A percentile compares a stretch with the other conserved stretches of the same genome.
Conservation (phyloP, 2,113 vertebrate species). For the Vireo altiloquus region DNA sequence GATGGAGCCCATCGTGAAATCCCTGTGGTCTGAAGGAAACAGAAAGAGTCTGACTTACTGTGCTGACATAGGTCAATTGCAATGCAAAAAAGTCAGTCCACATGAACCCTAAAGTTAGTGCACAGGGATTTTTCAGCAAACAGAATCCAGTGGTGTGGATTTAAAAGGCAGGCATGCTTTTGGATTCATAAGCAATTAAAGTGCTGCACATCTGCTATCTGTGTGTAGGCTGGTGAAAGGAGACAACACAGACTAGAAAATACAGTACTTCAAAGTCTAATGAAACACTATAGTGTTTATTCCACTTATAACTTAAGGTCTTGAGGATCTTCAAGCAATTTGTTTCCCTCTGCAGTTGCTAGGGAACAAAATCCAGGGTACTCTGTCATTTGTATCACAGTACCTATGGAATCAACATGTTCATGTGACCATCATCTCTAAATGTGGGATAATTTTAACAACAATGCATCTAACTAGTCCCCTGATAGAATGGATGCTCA, state of each 20-base stretch:
- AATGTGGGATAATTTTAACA: not conserved
- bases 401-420: not conserved
- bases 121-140: not conserved
- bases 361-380: not conserved
- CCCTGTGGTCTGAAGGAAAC: not conserved
- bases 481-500: not conserved
- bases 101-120: not conserved
- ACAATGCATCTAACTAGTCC: not conserved
- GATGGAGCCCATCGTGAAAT: constrained; percentile 56
- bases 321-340: not conserved
- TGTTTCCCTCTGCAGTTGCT: not conserved
- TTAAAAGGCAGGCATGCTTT: not conserved
- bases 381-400: not conserved
- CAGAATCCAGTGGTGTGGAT: not conserved
- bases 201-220: not conserved
- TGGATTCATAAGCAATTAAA: not conserved
- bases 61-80: not conserved
- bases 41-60: not conserved
- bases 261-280: not conserved
- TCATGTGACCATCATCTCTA: not conserved
- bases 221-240: not conserved
- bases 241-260: not conserved
- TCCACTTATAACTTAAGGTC: not conserved
- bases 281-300: not conserved
- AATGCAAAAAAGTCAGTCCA: not conserved